Percentiles rank a stretch among this genome's conserved stretches.
These are phyloP conservation scores for Drosophila peninsularis DNA, from an alignment of 2,888 invertebrate species.

Conservation along the genomic window DNA sequence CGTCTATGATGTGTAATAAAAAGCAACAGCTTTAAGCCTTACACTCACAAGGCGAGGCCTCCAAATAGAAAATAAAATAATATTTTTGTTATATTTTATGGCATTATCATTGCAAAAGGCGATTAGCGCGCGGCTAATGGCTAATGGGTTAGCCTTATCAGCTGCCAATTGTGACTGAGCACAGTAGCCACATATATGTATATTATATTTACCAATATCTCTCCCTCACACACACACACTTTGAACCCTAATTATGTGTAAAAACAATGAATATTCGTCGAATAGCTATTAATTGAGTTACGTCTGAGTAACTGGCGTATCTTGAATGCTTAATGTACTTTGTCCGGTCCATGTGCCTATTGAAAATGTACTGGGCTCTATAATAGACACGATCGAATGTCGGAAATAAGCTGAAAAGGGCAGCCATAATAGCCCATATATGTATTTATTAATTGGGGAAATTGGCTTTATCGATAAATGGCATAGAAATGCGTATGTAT, in stretches of 20 bases:
- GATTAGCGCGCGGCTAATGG: slow-evolving; percentile 45
- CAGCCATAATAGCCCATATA: not conserved
- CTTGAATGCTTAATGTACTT: slow-evolving; percentile 5
- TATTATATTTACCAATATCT: slow-evolving; percentile 14
- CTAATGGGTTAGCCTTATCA: slow-evolving; percentile 47
- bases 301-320: slow-evolving; percentile 5
- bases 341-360: not conserved
- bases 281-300: slow-evolving; percentile 5
- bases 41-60: slow-evolving; percentile 1
- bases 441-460: not conserved
- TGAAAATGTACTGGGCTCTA: too few species aligned
- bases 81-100: slow-evolving; percentile 25
- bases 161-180: slow-evolving; percentile 9
- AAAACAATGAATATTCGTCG: slow-evolving; percentile 2
- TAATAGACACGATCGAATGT: not conserved
- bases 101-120: slow-evolving; percentile 52
- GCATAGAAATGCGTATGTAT: not conserved
- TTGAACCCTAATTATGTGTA: slow-evolving; percentile 1
- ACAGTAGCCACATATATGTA: slow-evolving; percentile 4
- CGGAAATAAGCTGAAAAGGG: slow-evolving; percentile 1
- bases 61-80: slow-evolving; percentile 10
- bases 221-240: not conserved
- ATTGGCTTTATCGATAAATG: not conserved
- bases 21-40: not conserved
- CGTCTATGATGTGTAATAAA: slow-evolving; percentile 9